Evolutionary conservation across 2,888 invertebrate species (phyloP).

Genomic region (Danaus chrysippus): DNA sequence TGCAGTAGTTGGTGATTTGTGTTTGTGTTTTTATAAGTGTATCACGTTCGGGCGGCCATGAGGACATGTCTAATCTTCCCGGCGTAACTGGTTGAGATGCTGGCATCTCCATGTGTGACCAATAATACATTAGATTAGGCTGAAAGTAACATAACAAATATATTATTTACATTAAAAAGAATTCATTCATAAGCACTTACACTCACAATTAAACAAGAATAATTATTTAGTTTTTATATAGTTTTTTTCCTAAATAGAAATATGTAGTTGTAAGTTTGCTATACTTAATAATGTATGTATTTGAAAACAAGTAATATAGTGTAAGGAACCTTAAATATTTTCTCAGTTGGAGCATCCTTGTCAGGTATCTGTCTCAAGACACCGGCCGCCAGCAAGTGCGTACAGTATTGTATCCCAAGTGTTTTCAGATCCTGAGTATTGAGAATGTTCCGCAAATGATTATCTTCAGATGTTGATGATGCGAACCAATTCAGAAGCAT

Average conservation of each 20-base stretch:
- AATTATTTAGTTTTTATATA: too few relatives aligned
- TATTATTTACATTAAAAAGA: background rate
- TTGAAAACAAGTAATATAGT: background rate
- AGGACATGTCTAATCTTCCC: slow-evolving; percentile 83
- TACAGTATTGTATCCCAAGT: slow-evolving; percentile 90
- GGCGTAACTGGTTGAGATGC: slow-evolving; percentile 84
- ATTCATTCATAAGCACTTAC: background rate
- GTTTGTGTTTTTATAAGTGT: slow-evolving; percentile 43
- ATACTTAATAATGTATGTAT: too few relatives aligned
- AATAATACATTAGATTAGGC: slow-evolving; percentile 95
- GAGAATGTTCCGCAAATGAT: slow-evolving; percentile 80
- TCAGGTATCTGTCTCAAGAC: slow-evolving; percentile 89
- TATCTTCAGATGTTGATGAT: slow-evolving; percentile 86
- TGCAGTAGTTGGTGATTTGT: slow-evolving; percentile 40
- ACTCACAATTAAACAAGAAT: background rate
- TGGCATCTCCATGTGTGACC: slow-evolving; percentile 89
- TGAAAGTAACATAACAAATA: slow-evolving; percentile 57
- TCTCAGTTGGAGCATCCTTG: slow-evolving; percentile 82
- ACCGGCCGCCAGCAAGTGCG: slow-evolving; percentile 91
- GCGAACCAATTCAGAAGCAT: slow-evolving; percentile 95
- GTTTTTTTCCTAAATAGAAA: too few relatives aligned
- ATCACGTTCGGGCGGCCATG: slow-evolving; percentile 84
- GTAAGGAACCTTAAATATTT: slow-evolving; percentile 83
- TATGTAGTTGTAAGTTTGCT: too few relatives aligned
- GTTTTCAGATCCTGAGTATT: slow-evolving; percentile 86